Evolutionary conservation across 2,797 vertebrate species (phyloP).

Genomic region (Allobates femoralis): DNA sequence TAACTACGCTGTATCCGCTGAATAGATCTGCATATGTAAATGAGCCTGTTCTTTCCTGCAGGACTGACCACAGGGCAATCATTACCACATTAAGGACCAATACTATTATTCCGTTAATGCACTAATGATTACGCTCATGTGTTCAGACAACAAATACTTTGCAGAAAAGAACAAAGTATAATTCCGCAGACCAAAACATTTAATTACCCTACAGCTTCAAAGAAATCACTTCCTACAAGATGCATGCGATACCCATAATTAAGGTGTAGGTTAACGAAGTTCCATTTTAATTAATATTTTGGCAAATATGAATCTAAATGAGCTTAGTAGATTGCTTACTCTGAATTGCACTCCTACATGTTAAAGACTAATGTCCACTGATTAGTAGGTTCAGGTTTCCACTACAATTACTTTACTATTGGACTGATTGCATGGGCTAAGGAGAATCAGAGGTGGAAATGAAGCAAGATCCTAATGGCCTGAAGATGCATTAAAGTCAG

Average conservation of each 20-base stretch:
- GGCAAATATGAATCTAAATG: not conserved
- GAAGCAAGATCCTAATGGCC: too few species aligned
- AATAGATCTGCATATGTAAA: slow-evolving; percentile 14
- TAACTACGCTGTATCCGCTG: too few species aligned
- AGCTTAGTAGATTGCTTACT: not conserved
- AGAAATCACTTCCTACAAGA: not conserved
- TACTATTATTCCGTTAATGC: slow-evolving; percentile 35
- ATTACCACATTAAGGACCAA: slow-evolving; percentile 17
- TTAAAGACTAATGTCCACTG: not conserved
- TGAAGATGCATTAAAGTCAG: too few species aligned
- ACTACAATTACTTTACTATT: not conserved
- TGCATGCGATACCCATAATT: not conserved
- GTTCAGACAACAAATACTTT: slow-evolving; percentile 1
- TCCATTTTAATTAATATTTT: slow-evolving; percentile 27
- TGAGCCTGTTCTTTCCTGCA: slow-evolving; percentile 11
- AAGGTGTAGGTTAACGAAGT: not conserved
- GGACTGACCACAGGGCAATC: slow-evolving; percentile 5
- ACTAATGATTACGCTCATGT: slow-evolving; percentile 16
- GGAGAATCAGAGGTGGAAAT: too few species aligned
- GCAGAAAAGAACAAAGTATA: not conserved
- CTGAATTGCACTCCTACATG: too few species aligned
- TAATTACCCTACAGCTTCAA: slow-evolving; percentile 12
- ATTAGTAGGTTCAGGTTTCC: not conserved
- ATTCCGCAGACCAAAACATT: slow-evolving; percentile 15
- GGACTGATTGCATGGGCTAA: not conserved